A percentile compares a stretch with the other conserved stretches of the same genome.
These are phyloP conservation scores for Pyrocoelia pectoralis DNA, from an alignment of 2,888 invertebrate genomes.

Conservation along the genomic window DNA sequence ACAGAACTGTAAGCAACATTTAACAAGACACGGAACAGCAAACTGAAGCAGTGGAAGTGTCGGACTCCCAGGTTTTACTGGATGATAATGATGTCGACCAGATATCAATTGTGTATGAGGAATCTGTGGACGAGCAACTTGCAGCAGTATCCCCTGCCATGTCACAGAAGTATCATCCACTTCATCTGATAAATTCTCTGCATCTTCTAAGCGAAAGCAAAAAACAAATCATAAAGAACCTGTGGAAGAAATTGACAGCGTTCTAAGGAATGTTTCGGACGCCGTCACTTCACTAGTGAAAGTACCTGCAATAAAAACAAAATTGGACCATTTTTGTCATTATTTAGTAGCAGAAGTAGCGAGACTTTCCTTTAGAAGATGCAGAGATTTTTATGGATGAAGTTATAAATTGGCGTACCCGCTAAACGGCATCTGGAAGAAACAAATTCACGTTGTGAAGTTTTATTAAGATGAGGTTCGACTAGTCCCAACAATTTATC, in stretches of 20 bases:
- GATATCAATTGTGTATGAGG: not conserved
- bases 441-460: not conserved
- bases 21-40: not conserved
- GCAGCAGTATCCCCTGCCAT: not conserved
- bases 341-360: not conserved
- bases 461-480: not conserved
- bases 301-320: not conserved
- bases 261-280: conserved; percentile 1
- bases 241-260: not conserved
- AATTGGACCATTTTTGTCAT: too few species aligned
- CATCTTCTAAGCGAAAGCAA: conserved; percentile 4
- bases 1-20: not conserved
- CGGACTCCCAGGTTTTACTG: not conserved
- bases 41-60: not conserved
- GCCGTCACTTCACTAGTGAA: not conserved
- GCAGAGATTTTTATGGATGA: not conserved
- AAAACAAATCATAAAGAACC: not conserved
- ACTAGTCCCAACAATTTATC: not conserved
- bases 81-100: not conserved
- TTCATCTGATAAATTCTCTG: not conserved
- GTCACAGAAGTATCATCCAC: not conserved
- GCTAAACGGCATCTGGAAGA: not conserved
- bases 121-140: not conserved
- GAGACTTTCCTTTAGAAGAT: not conserved
- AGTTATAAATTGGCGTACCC: not conserved